These are phyloP conservation scores for Caenorhabditis panamensis DNA, from an alignment of 2,888 invertebrate genomes.

Conservation along the genomic window DNA sequence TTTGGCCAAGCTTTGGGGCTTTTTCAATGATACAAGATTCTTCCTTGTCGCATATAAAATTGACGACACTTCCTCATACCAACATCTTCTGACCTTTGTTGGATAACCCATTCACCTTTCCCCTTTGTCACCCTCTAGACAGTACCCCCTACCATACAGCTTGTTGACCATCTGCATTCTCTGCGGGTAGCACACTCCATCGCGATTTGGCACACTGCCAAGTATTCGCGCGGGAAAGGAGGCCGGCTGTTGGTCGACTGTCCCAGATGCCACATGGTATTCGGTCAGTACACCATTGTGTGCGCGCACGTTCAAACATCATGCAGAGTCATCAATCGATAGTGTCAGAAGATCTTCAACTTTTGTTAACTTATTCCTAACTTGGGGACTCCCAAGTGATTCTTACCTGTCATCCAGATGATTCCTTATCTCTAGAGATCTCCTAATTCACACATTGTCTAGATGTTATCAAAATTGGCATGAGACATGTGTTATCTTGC, in stretches of 20 bases:
- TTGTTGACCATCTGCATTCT: conserved; percentile 8
- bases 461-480: conserved; percentile 2
- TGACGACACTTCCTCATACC: too few species aligned
- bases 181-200: conserved; percentile 22
- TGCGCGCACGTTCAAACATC: conserved; percentile 29
- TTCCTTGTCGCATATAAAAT: too few species aligned
- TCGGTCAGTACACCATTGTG: conserved; percentile 3
- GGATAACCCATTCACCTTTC: too few species aligned
- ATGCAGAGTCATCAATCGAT: background rate
- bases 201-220: conserved; percentile 54
- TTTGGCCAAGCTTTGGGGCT: too few species aligned
- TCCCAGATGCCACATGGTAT: conserved; percentile 32
- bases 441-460: background rate
- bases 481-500: conserved; percentile 2
- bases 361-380: too few species aligned
- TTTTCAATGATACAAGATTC: too few species aligned
- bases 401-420: too few species aligned
- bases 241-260: conserved; percentile 40
- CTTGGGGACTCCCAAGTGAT: too few species aligned
- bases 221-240: conserved; percentile 38
- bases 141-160: background rate
- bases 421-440: background rate
- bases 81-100: too few species aligned
- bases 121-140: background rate
- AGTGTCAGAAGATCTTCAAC: too few species aligned